phyloP scores from a whole-genome alignment of 2,797 vertebrate genomes.

The Poeciliopsis gracilis region DNA sequence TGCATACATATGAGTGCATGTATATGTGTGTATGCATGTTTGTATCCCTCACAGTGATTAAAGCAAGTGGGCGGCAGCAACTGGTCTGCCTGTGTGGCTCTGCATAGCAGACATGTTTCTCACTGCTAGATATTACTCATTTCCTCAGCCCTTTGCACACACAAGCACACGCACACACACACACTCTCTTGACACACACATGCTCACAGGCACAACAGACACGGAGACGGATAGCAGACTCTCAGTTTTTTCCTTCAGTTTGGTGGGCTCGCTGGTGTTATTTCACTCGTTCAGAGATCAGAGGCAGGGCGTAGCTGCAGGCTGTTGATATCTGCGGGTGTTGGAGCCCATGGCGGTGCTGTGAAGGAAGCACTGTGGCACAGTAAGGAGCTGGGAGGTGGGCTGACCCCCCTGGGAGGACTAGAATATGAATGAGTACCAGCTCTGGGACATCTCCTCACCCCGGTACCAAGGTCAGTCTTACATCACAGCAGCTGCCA shows the following conservation, averaged over 20 bases:
- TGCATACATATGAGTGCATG: slow-evolving; percentile 25
- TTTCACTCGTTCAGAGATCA: slow-evolving; percentile 67
- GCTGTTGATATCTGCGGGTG: slow-evolving; percentile 63
- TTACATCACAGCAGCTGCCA: slow-evolving; percentile 44
- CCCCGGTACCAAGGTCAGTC: slow-evolving; percentile 78
- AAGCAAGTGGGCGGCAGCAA: slow-evolving; percentile 86
- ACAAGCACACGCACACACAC: slow-evolving; percentile 56
- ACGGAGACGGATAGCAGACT: slow-evolving; percentile 64
- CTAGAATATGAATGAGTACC: slow-evolving; percentile 72
- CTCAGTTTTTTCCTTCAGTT: slow-evolving; percentile 72
- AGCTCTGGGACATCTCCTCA: slow-evolving; percentile 70
- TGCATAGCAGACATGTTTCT: slow-evolving; percentile 86
- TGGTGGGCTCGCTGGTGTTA: slow-evolving; percentile 68
- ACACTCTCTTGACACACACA: slow-evolving; percentile 41
- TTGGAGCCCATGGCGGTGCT: slow-evolving; percentile 41
- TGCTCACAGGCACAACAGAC: slow-evolving; percentile 62
- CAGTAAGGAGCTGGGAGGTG: slow-evolving; percentile 55
- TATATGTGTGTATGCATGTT: slow-evolving; percentile 54
- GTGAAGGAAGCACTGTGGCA: slow-evolving; percentile 51
- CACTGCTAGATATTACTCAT: slow-evolving; percentile 87
- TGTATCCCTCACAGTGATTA: slow-evolving; percentile 82
- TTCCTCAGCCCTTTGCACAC: slow-evolving; percentile 83
- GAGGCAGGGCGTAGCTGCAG: slow-evolving; percentile 64
- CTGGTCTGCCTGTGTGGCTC: slow-evolving; percentile 84
- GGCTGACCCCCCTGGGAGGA: slow-evolving; percentile 63